These are phyloP conservation scores for Centropus unirufus DNA, from an alignment of 2,113 vertebrate species.

Conservation along the genomic window DNA sequence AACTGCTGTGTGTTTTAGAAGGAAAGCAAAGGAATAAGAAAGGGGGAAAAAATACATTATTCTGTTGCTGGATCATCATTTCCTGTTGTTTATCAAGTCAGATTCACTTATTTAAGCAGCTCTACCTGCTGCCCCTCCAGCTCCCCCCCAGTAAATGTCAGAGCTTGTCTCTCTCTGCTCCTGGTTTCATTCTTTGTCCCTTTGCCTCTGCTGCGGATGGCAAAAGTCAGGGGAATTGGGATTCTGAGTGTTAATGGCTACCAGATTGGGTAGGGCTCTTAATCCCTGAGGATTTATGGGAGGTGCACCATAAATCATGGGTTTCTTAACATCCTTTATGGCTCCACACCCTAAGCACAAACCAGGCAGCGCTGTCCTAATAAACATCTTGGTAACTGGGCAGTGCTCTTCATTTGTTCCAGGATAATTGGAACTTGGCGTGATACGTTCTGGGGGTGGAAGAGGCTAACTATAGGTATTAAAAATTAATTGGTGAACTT, in stretches of 20 bases:
- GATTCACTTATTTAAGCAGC: not conserved
- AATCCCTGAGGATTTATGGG: not conserved
- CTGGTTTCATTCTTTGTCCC: not conserved
- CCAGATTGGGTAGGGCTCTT: not conserved
- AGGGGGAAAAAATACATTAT: no score
- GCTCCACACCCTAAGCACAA: not conserved
- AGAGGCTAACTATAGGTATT: not conserved
- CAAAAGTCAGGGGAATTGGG: not conserved
- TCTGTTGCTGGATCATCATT: not conserved
- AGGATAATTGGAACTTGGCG: not conserved
- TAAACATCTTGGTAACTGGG: not conserved
- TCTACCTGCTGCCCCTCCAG: not conserved
- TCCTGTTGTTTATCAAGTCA: not conserved
- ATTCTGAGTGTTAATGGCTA: not conserved
- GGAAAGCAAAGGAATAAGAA: not conserved
- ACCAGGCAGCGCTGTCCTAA: not conserved
- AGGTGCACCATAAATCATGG: rapidly evolving
- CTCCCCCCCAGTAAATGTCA: not conserved
- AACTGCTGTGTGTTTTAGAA: not conserved
- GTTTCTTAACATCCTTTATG: not conserved
- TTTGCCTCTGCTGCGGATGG: not conserved
- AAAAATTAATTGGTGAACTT: not conserved
- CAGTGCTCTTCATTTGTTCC: not conserved
- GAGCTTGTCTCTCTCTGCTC: not conserved
- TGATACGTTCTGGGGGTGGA: not conserved